Evolutionary conservation across 1,140 invertebrate genomes (phyloP).

Genomic region (Formica selysi): DNA sequence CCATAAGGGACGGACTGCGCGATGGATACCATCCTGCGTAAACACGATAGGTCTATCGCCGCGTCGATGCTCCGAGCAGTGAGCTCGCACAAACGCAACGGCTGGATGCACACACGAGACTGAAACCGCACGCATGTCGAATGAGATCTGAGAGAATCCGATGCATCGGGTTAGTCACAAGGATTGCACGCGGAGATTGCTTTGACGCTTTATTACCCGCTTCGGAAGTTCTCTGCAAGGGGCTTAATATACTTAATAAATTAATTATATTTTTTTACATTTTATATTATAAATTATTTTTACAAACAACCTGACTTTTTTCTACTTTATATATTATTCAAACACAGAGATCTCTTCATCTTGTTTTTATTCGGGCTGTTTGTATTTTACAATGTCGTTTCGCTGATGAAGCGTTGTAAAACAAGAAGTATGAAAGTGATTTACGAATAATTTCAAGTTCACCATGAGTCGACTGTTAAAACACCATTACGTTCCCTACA

Average conservation of each 20-base stretch:
- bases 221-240: neutral
- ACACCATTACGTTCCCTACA: conserved; percentile 54
- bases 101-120: conserved; percentile 31
- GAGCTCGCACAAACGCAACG: conserved; percentile 32
- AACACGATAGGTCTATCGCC: conserved; percentile 71
- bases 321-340: neutral
- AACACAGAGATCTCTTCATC: neutral
- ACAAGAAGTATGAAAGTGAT: conserved; percentile 19
- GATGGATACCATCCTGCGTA: conserved; percentile 71
- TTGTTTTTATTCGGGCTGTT: conserved; percentile 17
- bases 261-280: too few relatives aligned
- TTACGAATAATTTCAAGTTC: conserved; percentile 52
- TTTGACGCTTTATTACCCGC: conserved; percentile 1
- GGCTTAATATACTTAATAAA: too few relatives aligned
- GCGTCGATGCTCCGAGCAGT: conserved; percentile 30
- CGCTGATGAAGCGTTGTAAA: conserved; percentile 38
- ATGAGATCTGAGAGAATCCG: conserved; percentile 42
- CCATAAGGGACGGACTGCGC: conserved; percentile 21
- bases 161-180: conserved; percentile 1
- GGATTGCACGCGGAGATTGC: neutral
- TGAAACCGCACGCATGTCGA: conserved; percentile 16
- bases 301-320: too few relatives aligned
- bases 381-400: conserved; percentile 34
- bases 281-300: too few relatives aligned
- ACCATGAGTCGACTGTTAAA: conserved; percentile 62